Base-by-base conservation (phyloP, 1,140 invertebrate genomes). In the Leptinotarsa defecta region DNA sequence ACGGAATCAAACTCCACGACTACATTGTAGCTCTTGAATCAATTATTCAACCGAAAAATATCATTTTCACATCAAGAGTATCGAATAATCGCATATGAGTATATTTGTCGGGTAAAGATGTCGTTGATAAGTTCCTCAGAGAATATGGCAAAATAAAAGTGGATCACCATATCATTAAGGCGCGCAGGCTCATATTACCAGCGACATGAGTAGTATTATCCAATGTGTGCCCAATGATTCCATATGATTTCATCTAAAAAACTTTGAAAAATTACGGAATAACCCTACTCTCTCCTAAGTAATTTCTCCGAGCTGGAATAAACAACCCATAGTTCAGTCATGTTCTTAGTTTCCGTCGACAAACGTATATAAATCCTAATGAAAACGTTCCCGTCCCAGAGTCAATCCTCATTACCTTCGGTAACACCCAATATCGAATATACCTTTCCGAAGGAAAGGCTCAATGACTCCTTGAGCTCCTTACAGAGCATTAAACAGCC, bases 31-130 rank as follows among this genome's bases (percentile, higher is more conserved):
- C 57, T 13, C 20, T 67, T 24, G 62, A 62, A 19, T 17, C 27
- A 17, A 73, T 17, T 20, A 34, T 67, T 19, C 57, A 65, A 64
- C 71, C 57, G 13, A 73, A 73, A 73, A 24, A 73, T 65, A 48
- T 73, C 15, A 0, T 73, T 19, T 73, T 48, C 8, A 5, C 43
- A n/a, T 73, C 71, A 11, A 48, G 4, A 19, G 67, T 67, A 65
- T 73, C 61, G 48, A 24, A 24, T 24, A 24, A 24, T 24, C 24
- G 4, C 8, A 73, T 34, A 0, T 73, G 71, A n/a, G 61, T 67
- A 13, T 73, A 73, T 43, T 52, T 73, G 13, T 43, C 57, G 13
- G 34, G 24, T 17, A 67, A 27, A 48, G 13, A n/a, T 13, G 1
- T 43, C 22, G 63, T 67, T 68, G 71, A 73, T 65, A 4, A 22